phyloP scores from a whole-genome alignment of 1,140 invertebrate species.

The Sarcophaga bullata region DNA sequence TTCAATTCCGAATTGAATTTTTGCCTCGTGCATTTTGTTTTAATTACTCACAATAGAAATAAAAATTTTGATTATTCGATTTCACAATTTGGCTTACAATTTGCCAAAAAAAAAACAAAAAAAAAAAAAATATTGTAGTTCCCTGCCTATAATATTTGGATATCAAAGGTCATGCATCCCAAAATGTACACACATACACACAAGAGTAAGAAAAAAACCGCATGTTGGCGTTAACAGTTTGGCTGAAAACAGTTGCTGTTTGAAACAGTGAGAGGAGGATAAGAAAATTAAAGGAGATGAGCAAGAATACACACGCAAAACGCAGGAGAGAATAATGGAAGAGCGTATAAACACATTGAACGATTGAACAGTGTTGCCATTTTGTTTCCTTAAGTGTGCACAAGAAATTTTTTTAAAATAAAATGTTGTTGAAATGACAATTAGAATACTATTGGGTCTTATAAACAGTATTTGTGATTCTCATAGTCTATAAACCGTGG shows the following conservation, averaged over 20 bases:
- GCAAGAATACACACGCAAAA: background rate
- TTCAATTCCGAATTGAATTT: background rate
- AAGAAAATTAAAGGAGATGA: background rate
- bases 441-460: no score
- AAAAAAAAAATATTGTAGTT: no score
- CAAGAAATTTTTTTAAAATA: no score
- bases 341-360: background rate
- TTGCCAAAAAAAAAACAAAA: background rate
- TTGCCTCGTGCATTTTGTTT: background rate
- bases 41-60: background rate
- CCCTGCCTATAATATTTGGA: background rate
- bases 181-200: background rate
- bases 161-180: constrained; percentile 26
- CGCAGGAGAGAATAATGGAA: background rate
- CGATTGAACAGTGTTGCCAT: no score
- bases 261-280: background rate
- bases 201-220: background rate
- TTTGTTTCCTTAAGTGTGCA: no score
- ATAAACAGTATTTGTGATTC: no score
- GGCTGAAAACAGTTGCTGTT: background rate
- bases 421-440: no score
- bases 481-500: no score
- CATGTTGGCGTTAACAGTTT: background rate
- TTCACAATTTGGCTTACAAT: no score
- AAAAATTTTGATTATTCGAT: background rate